Conservation (phyloP, 2,797 vertebrate species). For the Chaunax sp. region DNA sequence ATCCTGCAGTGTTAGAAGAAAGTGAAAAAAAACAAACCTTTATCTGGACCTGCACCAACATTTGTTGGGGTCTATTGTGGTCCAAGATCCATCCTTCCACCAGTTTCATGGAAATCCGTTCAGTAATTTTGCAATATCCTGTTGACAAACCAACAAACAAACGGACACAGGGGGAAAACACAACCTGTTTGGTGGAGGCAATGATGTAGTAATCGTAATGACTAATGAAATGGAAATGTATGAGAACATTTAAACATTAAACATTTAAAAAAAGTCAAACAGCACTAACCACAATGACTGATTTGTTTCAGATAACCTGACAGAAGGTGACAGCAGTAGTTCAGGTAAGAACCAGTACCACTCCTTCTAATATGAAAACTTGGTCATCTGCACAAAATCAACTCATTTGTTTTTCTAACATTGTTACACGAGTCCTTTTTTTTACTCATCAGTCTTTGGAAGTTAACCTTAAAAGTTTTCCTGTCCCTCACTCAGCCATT, state of each 20-base stretch:
- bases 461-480: background rate
- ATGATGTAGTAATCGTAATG: background rate
- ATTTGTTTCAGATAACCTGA: slow-evolving; percentile 66
- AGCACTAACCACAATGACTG: slow-evolving; percentile 6
- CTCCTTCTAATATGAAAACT: background rate
- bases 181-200: no score
- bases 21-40: no score
- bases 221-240: slow-evolving; percentile 10
- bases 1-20: no score
- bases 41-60: no score
- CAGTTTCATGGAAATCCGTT: no score
- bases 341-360: slow-evolving; percentile 64
- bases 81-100: no score
- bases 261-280: background rate
- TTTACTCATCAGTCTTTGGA: background rate
- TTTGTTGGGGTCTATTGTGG: no score
- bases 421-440: background rate
- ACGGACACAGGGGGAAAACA: no score
- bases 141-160: no score
- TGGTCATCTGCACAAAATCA: background rate
- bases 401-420: background rate
- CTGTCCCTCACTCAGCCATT: background rate
- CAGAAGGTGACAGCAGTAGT: slow-evolving; percentile 69
- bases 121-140: no score
- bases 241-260: background rate